Evolutionary conservation across 1,140 invertebrate species (phyloP), one percentile per base, ranked within the genome.

Genomic region (Coboldia fuscipes): DNA sequence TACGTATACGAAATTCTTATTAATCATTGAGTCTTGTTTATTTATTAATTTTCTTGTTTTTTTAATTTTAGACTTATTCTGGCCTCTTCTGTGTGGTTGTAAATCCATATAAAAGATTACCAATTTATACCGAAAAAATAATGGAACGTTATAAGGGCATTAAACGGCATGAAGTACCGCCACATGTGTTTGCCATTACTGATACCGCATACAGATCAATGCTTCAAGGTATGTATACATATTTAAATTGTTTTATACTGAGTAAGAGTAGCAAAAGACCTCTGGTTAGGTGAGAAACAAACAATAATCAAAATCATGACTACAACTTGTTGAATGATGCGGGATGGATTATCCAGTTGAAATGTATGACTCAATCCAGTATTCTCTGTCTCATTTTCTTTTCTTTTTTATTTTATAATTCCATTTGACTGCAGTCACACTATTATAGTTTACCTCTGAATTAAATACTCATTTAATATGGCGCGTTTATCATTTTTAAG

Each of bases 111-210:
- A 96, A 97, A 63, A 81, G 81, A 57, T 69, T 97, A 49, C 92
- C 93, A 36, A 98, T 99, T 58, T 98, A 98, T 67, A 94, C 90
- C 48, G 90, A 96, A 60, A 92, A 92, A 61, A 86, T 99, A 39
- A 96, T 99, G 72, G 94, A 98, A 56, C 67, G 90, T 57, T 98
- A 97, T 64, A 97, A 98, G 72, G 94, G 94, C 38, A 97, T 97
- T 60, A 98, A 98, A 62, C 63, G 93, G 45, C 92, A 98, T 64
- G 93, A 98, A 66, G 86, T 97, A 34, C 94, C 96, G 36, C 94
- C 96, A 17, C 96, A 99, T 60, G 92, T 99, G 28, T 99, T 96
- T 62, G 93, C 94, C 50, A 97, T 99, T 57, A 94, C 96, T 40
- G 94, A 98, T 61, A 88, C 78, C 35, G 93, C 94, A 26, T 98